Base-by-base conservation (phyloP, 2,113 vertebrate genomes). In the Hydrochoerus hydrochaeris region DNA sequence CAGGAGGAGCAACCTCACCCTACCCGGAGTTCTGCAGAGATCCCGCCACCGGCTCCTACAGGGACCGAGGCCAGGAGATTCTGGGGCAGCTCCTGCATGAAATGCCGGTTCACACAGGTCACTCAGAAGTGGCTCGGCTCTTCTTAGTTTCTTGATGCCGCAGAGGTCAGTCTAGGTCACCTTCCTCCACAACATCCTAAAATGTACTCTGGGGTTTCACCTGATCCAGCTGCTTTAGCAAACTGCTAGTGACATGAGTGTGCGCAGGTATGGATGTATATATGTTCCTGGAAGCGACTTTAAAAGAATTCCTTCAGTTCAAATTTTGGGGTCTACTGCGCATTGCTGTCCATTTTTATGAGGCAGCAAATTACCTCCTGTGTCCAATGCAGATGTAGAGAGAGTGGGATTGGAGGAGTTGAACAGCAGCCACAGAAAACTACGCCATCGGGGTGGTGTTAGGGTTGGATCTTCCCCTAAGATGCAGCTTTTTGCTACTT, bases 401-500 rank as follows among this genome's bases (percentile, higher is more conserved):
- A 89, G 35, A 32, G 19, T 17, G 9, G 5, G 35, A 14, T 10
- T 60, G 32, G 75, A 95, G 54, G 35, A 69, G 85, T 87, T 13
- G 78, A 85, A 95, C 65, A 69, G 67, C 63, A 63, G 67, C 87
- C 83, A 63, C 0, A 81, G 38, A 62, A 57, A 93, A 93, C 32
- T 2, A 6, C 32, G 54, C 49, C 52, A 90, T 67, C 73, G 49
- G 44, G 44, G 9, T 30, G 11, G 1, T 75, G n/a, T n/a, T n/a
- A n/a, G n/a, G n/a, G n/a, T n/a, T n/a, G n/a, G n/a, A n/a, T n/a
- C n/a, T n/a, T n/a, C n/a, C n/a, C n/a, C n/a, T n/a, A n/a, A n/a
- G n/a, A n/a, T n/a, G n/a, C n/a, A n/a, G n/a, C n/a, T 96, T 96
- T 75, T 94, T 94, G 73, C 44, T 91, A 22, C 10, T 38, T 8